Base-by-base conservation (phyloP, 1,140 invertebrate species). In the Stratiolaelaps scimitus region DNA sequence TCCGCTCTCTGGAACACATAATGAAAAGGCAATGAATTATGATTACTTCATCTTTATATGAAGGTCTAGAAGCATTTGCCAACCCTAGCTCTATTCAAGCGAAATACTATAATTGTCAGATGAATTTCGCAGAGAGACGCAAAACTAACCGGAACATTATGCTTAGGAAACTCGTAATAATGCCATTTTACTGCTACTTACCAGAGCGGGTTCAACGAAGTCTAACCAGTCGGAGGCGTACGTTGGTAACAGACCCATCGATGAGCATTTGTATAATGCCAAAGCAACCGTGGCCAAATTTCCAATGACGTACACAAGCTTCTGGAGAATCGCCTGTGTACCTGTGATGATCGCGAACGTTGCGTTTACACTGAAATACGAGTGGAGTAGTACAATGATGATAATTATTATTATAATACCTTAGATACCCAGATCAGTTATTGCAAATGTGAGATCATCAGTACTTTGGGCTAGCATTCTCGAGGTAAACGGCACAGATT, bases 161-260 rank as follows among this genome's bases (percentile, higher is more conserved):
- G n/a, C n/a, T n/a, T n/a, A n/a, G n/a, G n/a, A n/a, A n/a, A n/a
- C 47, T 4, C 15, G 28, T 23, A 48, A 15, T 6, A 4, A 48
- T 48, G 13, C 44, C 13, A 13, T 45, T 13, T 13, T 45, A n/a
- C 44, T 45, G 13, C 15, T 17, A 20, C 20, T 68, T 65, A 70
- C 75, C 71, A 75, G 69, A 76, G 89, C 88, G 7, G 92, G 87
- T 75, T 96, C 87, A 40, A 94, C 88, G 80, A 98, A 98, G 45
- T 93, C 93, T 43, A 99, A 77, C 95, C 95, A 99, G 78, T 99
- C 95, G 40, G 93, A 97, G 7, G 92, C 84, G 79, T 98, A 92
- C 53, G 92, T 96, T 19, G 95, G 95, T 29, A 99, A 77, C 19
- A 99, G 76, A 15, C 95, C 95, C 93, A 99, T 98, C 56, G 89